Conservation (phyloP, 1,140 invertebrate genomes). For the Achroia grisella region DNA sequence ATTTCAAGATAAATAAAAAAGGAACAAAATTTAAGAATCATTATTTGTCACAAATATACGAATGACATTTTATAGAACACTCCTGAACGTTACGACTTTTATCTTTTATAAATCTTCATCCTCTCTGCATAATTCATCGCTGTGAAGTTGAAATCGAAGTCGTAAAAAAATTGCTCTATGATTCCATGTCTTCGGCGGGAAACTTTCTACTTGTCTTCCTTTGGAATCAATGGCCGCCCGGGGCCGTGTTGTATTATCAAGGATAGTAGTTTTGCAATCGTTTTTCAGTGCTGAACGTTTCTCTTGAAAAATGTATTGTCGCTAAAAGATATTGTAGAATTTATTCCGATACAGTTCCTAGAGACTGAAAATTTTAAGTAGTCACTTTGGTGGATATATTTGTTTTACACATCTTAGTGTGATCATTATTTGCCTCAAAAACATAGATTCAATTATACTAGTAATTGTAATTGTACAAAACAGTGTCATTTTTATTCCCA, state of each 20-base stretch:
- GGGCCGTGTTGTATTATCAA: slow-evolving; percentile 21
- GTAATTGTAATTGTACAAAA: too few species aligned
- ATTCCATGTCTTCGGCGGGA: slow-evolving; percentile 65
- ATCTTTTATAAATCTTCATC: slow-evolving; percentile 66
- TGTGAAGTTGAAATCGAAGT: slow-evolving; percentile 71
- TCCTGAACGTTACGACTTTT: slow-evolving; percentile 67
- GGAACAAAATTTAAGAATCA: too few species aligned
- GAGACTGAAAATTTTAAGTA: too few species aligned
- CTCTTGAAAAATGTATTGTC: not conserved
- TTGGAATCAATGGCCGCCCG: slow-evolving; percentile 50
- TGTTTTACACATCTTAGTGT: too few species aligned
- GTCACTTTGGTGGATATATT: too few species aligned
- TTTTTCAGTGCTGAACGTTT: not conserved
- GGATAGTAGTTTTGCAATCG: slow-evolving; percentile 16
- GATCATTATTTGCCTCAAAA: too few species aligned
- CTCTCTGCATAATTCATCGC: slow-evolving; percentile 70
- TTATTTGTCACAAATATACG: too few species aligned
- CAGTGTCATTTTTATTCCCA: too few species aligned
- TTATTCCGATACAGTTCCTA: too few species aligned
- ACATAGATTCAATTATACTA: too few species aligned
- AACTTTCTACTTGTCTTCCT: slow-evolving; percentile 63
- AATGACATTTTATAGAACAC: slow-evolving; percentile 45
- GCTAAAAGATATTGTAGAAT: too few species aligned
- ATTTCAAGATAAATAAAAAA: too few species aligned
- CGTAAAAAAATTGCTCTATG: slow-evolving; percentile 72